Evolutionary conservation across 2,888 invertebrate genomes (phyloP), one percentile per base, ranked within the genome.

Genomic region (Fragum fragum): DNA sequence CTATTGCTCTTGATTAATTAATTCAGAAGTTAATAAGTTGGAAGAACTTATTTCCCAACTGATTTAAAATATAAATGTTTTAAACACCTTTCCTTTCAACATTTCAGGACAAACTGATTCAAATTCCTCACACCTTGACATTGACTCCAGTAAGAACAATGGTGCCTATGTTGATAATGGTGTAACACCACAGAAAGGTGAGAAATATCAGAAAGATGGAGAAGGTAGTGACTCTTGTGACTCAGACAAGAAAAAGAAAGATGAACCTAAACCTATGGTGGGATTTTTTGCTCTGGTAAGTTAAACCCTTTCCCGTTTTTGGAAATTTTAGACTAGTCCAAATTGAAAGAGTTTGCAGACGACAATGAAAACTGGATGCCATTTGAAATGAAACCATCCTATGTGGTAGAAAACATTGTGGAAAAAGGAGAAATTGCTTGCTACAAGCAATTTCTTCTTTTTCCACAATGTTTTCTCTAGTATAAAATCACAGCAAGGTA

Each of bases 281-380:
- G 74, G 74, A 11, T 52, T 74, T 21, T 74, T 66, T 66, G 53
- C 47, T 59, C 18, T 74, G 53, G 74, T 74, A 18, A 68, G 74
- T 39, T 36, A 6, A 36, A 36, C 32, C 3, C 32, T 52, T 52
- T n/a, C n/a, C n/a, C n/a, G 52, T 59, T 16, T 36, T 36, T 6
- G 9, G 9, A 36, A 36, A 36, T 36, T 36, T 36, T 36, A 9
- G 32, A 36, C 32, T 9, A 6, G 32, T 36, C 32, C 32, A 36
- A 36, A 36, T 36, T 36, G 5, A 36, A 36, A 36, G 32, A 9
- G 3, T 36, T 36, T 36, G 32, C 32, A 36, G 32, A 36, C 32
- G 32, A 6, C 3, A 36, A 36, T 59, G 0, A 14, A 26, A 28
- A 16, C 14, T 26, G 26, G 59, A 59, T 36, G 3, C 9, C 3